Evolutionary conservation across 1,140 invertebrate genomes (phyloP).

Genomic region (Hypothenemus hampei): DNA sequence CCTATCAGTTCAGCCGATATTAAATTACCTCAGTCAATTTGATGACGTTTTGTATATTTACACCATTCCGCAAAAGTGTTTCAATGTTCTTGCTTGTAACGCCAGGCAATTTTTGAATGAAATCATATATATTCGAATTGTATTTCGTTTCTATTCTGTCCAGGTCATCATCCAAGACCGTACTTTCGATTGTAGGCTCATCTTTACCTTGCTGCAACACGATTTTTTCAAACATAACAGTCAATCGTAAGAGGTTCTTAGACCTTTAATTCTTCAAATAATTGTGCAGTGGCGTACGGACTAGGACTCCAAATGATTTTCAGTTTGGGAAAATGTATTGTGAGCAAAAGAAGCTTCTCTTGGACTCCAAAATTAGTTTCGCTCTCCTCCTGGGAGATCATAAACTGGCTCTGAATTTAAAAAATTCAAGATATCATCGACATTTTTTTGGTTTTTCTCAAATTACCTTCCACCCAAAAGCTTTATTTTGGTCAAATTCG

Average conservation of each 20-base stretch:
- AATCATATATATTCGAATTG: constrained; percentile 75
- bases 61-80: constrained; percentile 70
- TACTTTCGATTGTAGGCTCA: constrained; percentile 69
- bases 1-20: neutral
- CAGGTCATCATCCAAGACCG: constrained; percentile 57
- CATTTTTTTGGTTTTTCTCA: too few species aligned
- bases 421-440: neutral
- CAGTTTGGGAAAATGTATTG: constrained; percentile 89
- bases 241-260: neutral
- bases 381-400: constrained; percentile 72
- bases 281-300: constrained; percentile 89
- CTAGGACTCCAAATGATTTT: constrained; percentile 93
- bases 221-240: constrained; percentile 35
- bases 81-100: constrained; percentile 83
- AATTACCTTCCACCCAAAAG: constrained; percentile 79
- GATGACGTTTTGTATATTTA: constrained; percentile 65
- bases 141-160: constrained; percentile 62
- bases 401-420: constrained; percentile 65
- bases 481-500: constrained; percentile 93
- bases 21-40: constrained; percentile 50
- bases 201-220: constrained; percentile 60
- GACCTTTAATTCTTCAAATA: constrained; percentile 86
- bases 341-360: constrained; percentile 83
- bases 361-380: constrained; percentile 71
- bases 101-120: constrained; percentile 86